Conservation (phyloP, 2,888 invertebrate species). For the Limulus polyphemus region DNA sequence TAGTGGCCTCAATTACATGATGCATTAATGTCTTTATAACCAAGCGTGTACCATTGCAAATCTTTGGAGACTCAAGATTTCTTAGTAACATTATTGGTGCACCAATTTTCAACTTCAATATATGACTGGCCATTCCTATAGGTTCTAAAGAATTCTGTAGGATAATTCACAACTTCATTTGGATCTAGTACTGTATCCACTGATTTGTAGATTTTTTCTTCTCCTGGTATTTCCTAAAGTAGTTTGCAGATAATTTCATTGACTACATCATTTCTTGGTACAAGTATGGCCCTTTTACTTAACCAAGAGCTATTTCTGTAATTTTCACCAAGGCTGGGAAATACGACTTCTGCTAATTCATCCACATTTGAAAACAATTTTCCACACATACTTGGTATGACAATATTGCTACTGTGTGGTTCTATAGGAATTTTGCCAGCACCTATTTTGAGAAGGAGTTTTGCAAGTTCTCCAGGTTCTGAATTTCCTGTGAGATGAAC, state of each 20-base stretch:
- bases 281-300: not conserved
- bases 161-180: constrained; percentile 16
- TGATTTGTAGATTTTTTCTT: constrained; percentile 13
- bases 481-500: constrained; percentile 12
- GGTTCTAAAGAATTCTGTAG: constrained; percentile 16
- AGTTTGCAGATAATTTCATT: not conserved
- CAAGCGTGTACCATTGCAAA: constrained; percentile 29
- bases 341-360: too few species aligned
- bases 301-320: not conserved
- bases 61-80: constrained; percentile 18
- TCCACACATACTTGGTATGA: too few species aligned
- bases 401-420: too few species aligned
- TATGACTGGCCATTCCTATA: constrained; percentile 16
- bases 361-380: too few species aligned
- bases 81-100: constrained; percentile 13
- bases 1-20: too few species aligned
- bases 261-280: not conserved
- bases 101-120: constrained; percentile 12
- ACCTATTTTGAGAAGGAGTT: constrained; percentile 14
- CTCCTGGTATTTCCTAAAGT: constrained; percentile 1
- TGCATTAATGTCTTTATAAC: constrained; percentile 18
- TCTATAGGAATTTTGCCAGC: constrained; percentile 9
- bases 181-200: too few species aligned
- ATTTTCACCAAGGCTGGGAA: not conserved
- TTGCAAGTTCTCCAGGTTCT: constrained; percentile 9